A percentile compares a stretch with the other conserved stretches of the same genome.
These are phyloP conservation scores for Dioctria rufipes DNA, from an alignment of 2,888 invertebrate genomes.

Conservation along the genomic window DNA sequence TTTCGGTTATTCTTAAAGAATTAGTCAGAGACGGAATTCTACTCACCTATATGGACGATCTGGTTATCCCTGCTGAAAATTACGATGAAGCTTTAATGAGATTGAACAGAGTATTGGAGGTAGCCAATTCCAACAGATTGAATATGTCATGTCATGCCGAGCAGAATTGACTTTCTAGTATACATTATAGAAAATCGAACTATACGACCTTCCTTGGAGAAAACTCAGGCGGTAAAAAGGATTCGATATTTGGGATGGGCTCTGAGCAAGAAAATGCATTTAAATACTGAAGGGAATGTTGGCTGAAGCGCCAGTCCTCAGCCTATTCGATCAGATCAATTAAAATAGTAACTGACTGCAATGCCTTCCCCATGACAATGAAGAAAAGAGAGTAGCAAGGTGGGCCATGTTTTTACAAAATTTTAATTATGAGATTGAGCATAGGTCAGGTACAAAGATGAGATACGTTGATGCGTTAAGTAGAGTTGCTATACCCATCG, in stretches of 20 bases:
- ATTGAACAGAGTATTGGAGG: neutral
- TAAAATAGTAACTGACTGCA: too few relatives aligned
- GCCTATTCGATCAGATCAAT: constrained; percentile 49
- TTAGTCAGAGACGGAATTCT: constrained; percentile 4
- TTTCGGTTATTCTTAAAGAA: constrained; percentile 21
- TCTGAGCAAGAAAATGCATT: constrained; percentile 7
- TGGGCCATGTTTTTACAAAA: neutral
- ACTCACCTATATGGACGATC: constrained; percentile 31
- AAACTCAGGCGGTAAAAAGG: constrained; percentile 43
- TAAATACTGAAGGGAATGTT: constrained; percentile 9
- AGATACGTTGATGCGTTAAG: constrained; percentile 50
- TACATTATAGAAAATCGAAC: constrained; percentile 23
- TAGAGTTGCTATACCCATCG: constrained; percentile 25
- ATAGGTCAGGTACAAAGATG: constrained; percentile 25
- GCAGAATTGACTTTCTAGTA: constrained; percentile 44
- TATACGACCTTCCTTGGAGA: constrained; percentile 38
- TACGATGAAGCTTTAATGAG: constrained; percentile 43
- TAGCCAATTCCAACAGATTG: constrained; percentile 43
- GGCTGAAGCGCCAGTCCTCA: constrained; percentile 39
- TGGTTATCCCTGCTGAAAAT: too few relatives aligned
- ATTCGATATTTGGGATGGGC: neutral
- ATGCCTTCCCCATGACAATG: constrained; percentile 34
- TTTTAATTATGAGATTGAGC: neutral
- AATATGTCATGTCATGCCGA: neutral
- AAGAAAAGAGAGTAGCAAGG: constrained; percentile 27